Evolutionary conservation across 2,888 invertebrate genomes (phyloP).

Genomic region (Trilocha varians): DNA sequence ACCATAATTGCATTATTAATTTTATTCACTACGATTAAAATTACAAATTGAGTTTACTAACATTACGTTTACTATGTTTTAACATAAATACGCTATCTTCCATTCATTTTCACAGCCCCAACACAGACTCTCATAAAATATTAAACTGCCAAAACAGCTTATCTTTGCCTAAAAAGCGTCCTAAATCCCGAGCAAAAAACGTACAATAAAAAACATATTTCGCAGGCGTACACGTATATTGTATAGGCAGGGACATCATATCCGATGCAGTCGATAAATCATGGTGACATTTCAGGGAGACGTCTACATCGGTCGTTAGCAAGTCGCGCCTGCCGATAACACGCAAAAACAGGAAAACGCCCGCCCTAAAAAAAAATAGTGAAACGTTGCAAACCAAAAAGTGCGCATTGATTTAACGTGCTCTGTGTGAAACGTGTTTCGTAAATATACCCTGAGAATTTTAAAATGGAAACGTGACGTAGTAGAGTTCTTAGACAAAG

Average conservation of each 20-base stretch:
- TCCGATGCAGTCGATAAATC: constrained; percentile 36
- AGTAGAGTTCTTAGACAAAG: too few relatives aligned
- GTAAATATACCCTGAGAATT: too few relatives aligned
- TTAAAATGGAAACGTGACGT: too few relatives aligned
- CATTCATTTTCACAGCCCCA: too few relatives aligned
- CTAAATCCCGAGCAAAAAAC: neutral
- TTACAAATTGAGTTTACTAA: too few relatives aligned
- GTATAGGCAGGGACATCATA: neutral
- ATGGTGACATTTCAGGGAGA: constrained; percentile 49
- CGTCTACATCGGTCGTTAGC: constrained; percentile 47
- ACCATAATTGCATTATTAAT: too few relatives aligned
- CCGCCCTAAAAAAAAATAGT: constrained; percentile 1
- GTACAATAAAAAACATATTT: neutral
- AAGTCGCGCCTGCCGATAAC: constrained; percentile 39
- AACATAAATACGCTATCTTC: neutral
- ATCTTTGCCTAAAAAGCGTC: neutral
- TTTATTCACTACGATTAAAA: too few relatives aligned
- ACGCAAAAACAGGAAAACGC: constrained; percentile 39
- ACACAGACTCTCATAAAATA: neutral
- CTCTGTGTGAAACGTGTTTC: too few relatives aligned
- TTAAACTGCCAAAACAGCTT: neutral
- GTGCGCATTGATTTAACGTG: neutral
- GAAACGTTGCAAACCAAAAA: constrained; percentile 1
- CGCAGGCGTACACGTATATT: neutral
- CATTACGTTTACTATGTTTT: too few relatives aligned